A percentile compares a stretch with the other conserved stretches of the same genome.
These are phyloP conservation scores for Lota lota DNA, from an alignment of 2,113 vertebrate genomes.

Conservation along the genomic window DNA sequence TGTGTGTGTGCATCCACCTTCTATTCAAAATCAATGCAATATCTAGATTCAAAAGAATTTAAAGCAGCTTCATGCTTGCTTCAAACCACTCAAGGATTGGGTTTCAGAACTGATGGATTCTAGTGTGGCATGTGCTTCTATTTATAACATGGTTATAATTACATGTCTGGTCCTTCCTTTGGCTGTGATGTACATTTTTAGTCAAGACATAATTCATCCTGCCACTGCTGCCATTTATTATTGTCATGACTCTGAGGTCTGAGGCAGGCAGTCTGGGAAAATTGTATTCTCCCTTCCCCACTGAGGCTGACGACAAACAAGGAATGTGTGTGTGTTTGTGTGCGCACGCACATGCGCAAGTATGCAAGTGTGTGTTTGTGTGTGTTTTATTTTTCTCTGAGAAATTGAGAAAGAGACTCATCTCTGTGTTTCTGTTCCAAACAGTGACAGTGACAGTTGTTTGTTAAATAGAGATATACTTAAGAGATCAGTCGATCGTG, in stretches of 20 bases:
- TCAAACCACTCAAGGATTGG: neutral
- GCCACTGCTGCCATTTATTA: slow-evolving; percentile 53
- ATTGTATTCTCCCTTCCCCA: slow-evolving; percentile 34
- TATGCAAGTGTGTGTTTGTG: too few relatives aligned
- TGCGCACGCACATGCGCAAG: neutral
- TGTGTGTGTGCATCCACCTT: neutral
- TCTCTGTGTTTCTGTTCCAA: neutral
- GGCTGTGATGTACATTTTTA: slow-evolving; percentile 56
- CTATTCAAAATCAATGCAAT: neutral
- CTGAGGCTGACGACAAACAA: slow-evolving; percentile 9
- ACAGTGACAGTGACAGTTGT: slow-evolving; percentile 10
- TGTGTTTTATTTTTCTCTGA: too few relatives aligned
- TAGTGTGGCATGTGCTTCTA: slow-evolving; percentile 29
- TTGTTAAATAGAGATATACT: slow-evolving; percentile 10
- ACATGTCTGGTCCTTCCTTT: slow-evolving; percentile 53
- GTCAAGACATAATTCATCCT: slow-evolving; percentile 54
- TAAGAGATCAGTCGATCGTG: slow-evolving; percentile 17
- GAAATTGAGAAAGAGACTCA: too few relatives aligned
- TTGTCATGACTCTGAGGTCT: slow-evolving; percentile 28
- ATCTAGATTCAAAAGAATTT: slow-evolving; percentile 8
- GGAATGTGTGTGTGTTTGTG: neutral
- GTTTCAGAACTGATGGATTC: slow-evolving; percentile 35
- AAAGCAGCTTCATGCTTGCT: neutral
- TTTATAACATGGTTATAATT: slow-evolving; percentile 61
- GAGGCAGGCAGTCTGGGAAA: slow-evolving; percentile 43